Conservation (phyloP, 1,140 invertebrate species). For the Melitaea cinxia region DNA sequence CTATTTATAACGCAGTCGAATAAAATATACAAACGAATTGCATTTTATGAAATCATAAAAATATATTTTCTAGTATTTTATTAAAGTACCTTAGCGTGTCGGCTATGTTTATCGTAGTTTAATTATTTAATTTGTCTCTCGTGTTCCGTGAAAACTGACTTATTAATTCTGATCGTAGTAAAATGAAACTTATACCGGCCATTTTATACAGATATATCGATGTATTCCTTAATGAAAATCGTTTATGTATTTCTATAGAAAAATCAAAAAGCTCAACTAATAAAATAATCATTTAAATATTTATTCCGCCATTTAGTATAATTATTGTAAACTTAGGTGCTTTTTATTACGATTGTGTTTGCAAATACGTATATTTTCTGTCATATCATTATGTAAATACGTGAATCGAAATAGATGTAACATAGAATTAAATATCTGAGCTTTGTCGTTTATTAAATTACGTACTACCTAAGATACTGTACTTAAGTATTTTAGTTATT, state of each 20-base stretch:
- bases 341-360: constrained; percentile 63
- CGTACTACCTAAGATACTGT: constrained; percentile 67
- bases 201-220: constrained; percentile 34
- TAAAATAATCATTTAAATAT: constrained; percentile 31
- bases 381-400: constrained; percentile 79
- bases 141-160: not conserved
- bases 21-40: constrained; percentile 44
- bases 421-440: constrained; percentile 78
- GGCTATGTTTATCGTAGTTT: constrained; percentile 28
- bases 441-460: constrained; percentile 75
- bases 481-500: constrained; percentile 75
- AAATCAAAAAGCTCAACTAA: constrained; percentile 38
- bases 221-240: constrained; percentile 25
- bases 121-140: constrained; percentile 16
- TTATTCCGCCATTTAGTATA: constrained; percentile 33
- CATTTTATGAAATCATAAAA: constrained; percentile 52
- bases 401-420: constrained; percentile 68
- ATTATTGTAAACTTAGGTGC: constrained; percentile 55
- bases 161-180: constrained; percentile 19
- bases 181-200: constrained; percentile 44
- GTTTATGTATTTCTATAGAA: constrained; percentile 24
- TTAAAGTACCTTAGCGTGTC: constrained; percentile 49
- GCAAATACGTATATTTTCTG: constrained; percentile 63
- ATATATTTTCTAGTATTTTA: constrained; percentile 76
- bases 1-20: constrained; percentile 31